Conservation (phyloP, 2,113 vertebrate species). For the Hassar affinis region DNA sequence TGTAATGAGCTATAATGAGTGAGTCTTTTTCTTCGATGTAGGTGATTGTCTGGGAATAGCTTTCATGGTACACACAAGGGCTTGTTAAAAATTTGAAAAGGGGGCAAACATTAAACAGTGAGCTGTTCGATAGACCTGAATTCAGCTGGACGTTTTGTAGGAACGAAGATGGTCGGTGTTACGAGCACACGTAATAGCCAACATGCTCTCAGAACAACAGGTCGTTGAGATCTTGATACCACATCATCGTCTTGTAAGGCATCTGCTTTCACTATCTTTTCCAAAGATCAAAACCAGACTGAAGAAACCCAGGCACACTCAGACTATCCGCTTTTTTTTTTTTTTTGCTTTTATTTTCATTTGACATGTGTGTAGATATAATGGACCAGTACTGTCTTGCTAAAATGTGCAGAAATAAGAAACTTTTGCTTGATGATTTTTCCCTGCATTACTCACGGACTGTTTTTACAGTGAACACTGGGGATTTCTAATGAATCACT, state of each 20-base stretch:
- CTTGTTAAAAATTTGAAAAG: neutral
- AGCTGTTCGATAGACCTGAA: neutral
- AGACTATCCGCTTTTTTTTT: no score
- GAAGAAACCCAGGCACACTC: neutral
- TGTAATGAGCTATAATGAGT: neutral
- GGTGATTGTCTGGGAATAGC: neutral
- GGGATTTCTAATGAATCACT: constrained; percentile 5
- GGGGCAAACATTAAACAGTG: neutral
- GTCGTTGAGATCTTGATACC: neutral
- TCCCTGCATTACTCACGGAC: neutral
- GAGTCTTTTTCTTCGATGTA: neutral
- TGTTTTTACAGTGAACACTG: neutral
- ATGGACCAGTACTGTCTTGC: neutral
- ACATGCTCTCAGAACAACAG: neutral
- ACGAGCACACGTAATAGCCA: neutral
- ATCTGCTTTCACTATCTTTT: neutral
- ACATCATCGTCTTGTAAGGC: constrained; percentile 1
- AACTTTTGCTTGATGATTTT: neutral
- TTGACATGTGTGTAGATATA: neutral
- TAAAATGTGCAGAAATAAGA: neutral
- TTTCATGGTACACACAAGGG: neutral
- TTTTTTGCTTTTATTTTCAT: neutral
- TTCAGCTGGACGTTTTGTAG: neutral
- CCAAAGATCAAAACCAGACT: neutral
- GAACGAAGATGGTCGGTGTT: neutral